Evolutionary conservation across 2,113 vertebrate genomes (phyloP).

Genomic region (Callocephalon fimbriatum): DNA sequence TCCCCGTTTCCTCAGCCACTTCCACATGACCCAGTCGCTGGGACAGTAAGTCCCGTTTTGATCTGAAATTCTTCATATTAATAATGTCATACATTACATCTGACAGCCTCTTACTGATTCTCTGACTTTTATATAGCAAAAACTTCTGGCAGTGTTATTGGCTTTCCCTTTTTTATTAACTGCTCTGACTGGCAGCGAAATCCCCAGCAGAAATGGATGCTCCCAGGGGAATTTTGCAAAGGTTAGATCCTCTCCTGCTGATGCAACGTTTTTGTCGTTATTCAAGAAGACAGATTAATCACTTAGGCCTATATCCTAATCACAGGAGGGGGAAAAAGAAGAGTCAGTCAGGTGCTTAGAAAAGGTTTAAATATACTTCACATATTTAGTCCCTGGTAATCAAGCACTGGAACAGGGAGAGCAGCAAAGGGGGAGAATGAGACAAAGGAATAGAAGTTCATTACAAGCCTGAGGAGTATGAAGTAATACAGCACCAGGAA

Average conservation of each 20-base stretch:
- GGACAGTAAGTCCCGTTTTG: background rate
- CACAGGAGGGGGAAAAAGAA: background rate
- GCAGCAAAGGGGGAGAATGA: background rate
- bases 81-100: conserved; percentile 51
- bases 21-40: background rate
- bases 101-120: conserved; percentile 51
- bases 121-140: conserved; percentile 14
- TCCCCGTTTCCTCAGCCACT: background rate
- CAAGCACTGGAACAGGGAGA: background rate
- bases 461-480: background rate
- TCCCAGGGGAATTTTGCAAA: conserved; percentile 36
- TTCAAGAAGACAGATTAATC: conserved; percentile 61
- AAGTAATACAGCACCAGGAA: background rate
- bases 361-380: background rate
- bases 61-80: conserved; percentile 46
- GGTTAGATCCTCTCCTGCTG: conserved; percentile 42
- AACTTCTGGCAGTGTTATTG: conserved; percentile 30
- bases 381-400: background rate
- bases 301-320: conserved; percentile 3
- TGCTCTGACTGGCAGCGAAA: conserved; percentile 39
- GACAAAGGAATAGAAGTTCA: background rate
- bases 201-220: conserved; percentile 2
- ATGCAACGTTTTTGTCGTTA: conserved; percentile 26
- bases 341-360: background rate
- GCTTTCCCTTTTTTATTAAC: conserved; percentile 56